Conservation (phyloP, 1,140 invertebrate genomes). For the Oryctes rhinoceros region DNA sequence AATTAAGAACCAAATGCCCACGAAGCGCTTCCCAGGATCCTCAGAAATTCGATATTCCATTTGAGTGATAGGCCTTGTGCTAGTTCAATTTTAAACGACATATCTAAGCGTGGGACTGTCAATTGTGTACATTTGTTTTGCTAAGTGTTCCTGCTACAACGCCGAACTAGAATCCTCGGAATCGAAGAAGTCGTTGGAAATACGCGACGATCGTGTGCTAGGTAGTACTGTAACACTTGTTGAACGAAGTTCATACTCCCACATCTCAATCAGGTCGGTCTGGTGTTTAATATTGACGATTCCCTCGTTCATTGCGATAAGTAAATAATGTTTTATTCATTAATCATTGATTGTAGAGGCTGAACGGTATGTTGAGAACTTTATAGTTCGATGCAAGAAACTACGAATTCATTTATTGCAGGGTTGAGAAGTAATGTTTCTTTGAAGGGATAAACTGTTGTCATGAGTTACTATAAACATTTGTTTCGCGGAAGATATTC, state of each 20-base stretch:
- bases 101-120: no score
- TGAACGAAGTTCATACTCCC: slow-evolving; percentile 22
- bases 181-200: no score
- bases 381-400: neutral
- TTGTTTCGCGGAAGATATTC: neutral
- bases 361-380: neutral
- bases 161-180: no score
- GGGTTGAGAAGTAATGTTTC: neutral
- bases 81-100: no score
- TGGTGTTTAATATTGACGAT: slow-evolving; percentile 18
- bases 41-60: no score
- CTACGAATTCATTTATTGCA: neutral
- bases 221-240: slow-evolving; percentile 12
- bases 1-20: no score
- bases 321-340: slow-evolving; percentile 37
- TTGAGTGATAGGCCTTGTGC: no score
- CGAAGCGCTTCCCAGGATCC: no score
- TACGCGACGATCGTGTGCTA: no score
- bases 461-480: no score
- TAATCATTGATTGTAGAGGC: neutral
- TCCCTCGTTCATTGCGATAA: neutral
- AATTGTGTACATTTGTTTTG: no score
- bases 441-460: neutral
- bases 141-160: no score
- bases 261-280: neutral